Percentiles rank a stretch among this genome's conserved stretches.
Evolutionary conservation across 1,140 invertebrate species (phyloP).

Genomic region (Coptotermes formosanus): DNA sequence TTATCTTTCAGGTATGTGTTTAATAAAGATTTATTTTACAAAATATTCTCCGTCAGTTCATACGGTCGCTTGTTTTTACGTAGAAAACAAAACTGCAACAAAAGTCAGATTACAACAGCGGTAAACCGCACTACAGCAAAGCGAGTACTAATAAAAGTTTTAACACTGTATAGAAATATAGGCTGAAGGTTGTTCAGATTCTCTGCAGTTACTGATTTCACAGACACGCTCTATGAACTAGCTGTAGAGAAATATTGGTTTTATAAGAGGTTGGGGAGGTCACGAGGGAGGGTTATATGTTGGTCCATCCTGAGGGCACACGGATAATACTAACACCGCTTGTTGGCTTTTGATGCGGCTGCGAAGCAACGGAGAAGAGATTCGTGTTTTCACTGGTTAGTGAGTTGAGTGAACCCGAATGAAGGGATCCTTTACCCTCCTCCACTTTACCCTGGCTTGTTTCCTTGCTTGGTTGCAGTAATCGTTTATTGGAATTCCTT

Average conservation of each 20-base stretch:
- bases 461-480: background rate
- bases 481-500: constrained; percentile 28
- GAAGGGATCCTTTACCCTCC: background rate
- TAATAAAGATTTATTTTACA: too few species aligned
- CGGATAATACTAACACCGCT: background rate
- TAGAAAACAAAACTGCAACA: too few species aligned
- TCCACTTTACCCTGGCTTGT: background rate
- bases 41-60: too few species aligned
- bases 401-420: background rate
- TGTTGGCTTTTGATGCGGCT: background rate
- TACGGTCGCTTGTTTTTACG: too few species aligned
- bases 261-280: background rate
- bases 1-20: too few species aligned
- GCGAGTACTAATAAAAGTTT: too few species aligned
- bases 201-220: background rate
- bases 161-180: too few species aligned
- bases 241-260: background rate
- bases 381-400: background rate
- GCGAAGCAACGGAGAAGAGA: background rate
- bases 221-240: background rate
- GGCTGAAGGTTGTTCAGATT: background rate
- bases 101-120: too few species aligned
- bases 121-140: too few species aligned
- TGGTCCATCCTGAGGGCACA: background rate
- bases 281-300: background rate